Conservation (phyloP, 2,888 invertebrate genomes). For the Cecidostiba fungosa region DNA sequence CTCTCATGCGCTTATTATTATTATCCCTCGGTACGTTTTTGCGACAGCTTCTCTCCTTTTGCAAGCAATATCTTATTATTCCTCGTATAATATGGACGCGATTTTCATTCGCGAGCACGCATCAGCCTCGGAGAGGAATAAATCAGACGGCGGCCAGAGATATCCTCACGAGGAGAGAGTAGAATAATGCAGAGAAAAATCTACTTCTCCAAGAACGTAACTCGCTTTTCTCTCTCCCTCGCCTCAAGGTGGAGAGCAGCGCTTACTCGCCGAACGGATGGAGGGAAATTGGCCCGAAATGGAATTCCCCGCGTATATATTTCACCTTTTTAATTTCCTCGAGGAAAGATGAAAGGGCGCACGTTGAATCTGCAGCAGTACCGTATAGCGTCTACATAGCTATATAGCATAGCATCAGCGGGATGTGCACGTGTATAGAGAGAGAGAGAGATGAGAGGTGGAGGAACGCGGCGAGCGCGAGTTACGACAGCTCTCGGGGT, state of each 20-base stretch:
- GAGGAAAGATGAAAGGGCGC: conserved; percentile 23
- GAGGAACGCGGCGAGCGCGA: conserved; percentile 26
- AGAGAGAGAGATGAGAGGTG: background rate
- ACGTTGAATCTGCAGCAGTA: background rate
- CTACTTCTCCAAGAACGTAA: conserved; percentile 4
- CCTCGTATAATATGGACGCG: background rate
- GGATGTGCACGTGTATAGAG: background rate
- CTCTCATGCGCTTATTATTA: background rate
- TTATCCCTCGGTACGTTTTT: background rate
- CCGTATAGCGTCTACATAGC: background rate
- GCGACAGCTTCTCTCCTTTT: background rate
- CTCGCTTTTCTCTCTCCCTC: background rate
- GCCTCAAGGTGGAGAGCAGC: background rate
- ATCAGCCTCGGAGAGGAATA: background rate
- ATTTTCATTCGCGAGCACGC: background rate
- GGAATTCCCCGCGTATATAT: conserved; percentile 49
- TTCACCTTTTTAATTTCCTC: conserved; percentile 56
- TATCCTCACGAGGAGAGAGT: background rate
- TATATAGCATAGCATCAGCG: no score
- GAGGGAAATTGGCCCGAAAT: conserved; percentile 53
- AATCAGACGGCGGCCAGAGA: conserved; percentile 4
- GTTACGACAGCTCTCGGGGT: conserved; percentile 55
- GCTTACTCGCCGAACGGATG: background rate
- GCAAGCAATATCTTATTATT: background rate
- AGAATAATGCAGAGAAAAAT: conserved; percentile 20